Base-by-base conservation (phyloP, 2,888 invertebrate genomes). In the Spodoptera littoralis region DNA sequence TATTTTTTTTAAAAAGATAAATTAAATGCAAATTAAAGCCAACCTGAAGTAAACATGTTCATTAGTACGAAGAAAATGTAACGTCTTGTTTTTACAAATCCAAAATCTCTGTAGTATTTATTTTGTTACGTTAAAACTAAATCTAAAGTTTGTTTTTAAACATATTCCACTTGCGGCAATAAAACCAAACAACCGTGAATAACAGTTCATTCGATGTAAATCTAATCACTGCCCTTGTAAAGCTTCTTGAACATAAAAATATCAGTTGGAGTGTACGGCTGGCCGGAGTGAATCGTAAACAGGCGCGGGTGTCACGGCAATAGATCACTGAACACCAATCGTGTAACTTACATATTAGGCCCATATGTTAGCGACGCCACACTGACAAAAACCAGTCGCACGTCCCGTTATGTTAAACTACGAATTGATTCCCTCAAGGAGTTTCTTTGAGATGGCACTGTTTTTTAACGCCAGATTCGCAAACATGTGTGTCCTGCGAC, bases 331-430 rank as follows among this genome's bases (percentile, higher is more conserved):
- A 54, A 73, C 73, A 83, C 84, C 84, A 85, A 87, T 86, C 84
- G 83, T 79, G 82, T 82, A 82, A 82, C 84, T 85, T 85, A 88
- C 88, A 87, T 88, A 91, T 91, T 89, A 90, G 84, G 81, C 69
- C 82, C 88, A 89, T 89, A 85, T 82, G 88, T 90, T 86, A 86
- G 80, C 65, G 60, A 24, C 53, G 60, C 70, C 74, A 70, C 77
- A 73, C 70, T 76, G 88, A 87, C 87, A 89, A 90, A 90, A 91
- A 86, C 81, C 88, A 86, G 83, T 57, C 61, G 61, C 84, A 84
- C 84, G 80, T 81, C 76, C 81, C 80, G 81, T 84, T 90, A 90
- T 90, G 90, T 88, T 90, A 90, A 90, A 90, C 87, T 87, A 82
- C 81, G 84, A 89, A 91, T 92, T 88, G 90, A 91, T 91, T 89